These are phyloP conservation scores for Tokudaia tokunoshimensis DNA, from an alignment of 2,797 vertebrate genomes.

Conservation along the genomic window DNA sequence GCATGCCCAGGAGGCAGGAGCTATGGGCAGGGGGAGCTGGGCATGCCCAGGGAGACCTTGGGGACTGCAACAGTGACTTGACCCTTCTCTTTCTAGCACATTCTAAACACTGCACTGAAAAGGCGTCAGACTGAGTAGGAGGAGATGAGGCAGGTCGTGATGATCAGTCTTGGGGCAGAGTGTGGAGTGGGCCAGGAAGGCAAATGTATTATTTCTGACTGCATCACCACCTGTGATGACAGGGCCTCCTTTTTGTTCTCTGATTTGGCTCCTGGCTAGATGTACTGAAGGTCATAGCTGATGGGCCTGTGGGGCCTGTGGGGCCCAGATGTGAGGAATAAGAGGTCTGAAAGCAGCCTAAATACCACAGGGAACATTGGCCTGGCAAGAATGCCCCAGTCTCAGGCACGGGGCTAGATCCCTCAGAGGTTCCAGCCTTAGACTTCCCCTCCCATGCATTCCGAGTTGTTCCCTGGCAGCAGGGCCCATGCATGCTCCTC, in stretches of 20 bases:
- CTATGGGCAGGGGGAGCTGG: no score
- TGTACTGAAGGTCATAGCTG: fast-evolving
- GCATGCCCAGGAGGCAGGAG: no score
- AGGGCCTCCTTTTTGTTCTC: fast-evolving
- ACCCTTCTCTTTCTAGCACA: neutral
- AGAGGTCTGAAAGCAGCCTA: neutral
- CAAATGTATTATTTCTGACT: fast-evolving
- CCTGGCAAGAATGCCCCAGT: fast-evolving
- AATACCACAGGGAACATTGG: neutral
- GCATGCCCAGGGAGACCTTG: no score
- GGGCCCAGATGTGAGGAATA: neutral
- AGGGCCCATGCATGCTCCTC: fast-evolving
- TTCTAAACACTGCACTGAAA: neutral
- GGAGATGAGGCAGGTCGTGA: fast-evolving
- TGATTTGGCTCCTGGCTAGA: neutral
- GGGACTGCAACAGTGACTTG: no score
- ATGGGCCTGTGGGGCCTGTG: no score
- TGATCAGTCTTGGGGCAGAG: neutral
- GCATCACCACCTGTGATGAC: fast-evolving
- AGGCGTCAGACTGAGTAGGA: neutral
- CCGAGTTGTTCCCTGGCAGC: neutral
- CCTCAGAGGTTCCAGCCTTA: fast-evolving
- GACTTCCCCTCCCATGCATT: neutral
- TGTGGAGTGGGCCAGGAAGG: fast-evolving
- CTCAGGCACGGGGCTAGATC: fast-evolving